A percentile compares a stretch with the other conserved stretches of the same genome.
These are phyloP conservation scores for Lytechinus pictus DNA, from an alignment of 35 echinoderm and acorn worm genomes.

Conservation along the genomic window DNA sequence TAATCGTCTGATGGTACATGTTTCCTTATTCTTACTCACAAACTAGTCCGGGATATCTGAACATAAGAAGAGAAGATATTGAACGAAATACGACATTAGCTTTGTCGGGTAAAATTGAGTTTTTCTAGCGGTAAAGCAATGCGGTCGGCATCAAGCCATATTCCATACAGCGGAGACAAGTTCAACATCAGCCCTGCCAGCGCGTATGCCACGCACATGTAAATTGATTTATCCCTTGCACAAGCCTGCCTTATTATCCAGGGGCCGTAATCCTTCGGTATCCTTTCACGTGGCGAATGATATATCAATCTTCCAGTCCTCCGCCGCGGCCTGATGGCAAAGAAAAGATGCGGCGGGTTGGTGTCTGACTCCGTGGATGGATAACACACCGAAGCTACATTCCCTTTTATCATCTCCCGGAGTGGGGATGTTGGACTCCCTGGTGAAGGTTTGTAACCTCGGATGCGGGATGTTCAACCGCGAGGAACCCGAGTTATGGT, in stretches of 20 bases:
- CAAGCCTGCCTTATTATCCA: not conserved
- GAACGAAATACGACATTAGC: not conserved
- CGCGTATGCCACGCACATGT: not conserved
- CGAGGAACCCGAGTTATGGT: not conserved
- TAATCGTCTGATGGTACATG: not conserved
- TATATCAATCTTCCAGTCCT: not conserved
- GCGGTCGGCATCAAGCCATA: not conserved
- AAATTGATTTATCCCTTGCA: not conserved
- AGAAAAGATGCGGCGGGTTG: not conserved
- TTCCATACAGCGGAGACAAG: not conserved
- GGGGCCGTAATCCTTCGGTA: not conserved
- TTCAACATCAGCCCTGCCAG: not conserved
- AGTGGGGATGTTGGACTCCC: not conserved
- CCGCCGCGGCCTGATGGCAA: not conserved
- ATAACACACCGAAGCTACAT: not conserved
- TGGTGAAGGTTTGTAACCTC: not conserved
- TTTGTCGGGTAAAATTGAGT: not conserved
- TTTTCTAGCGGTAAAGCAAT: not conserved
- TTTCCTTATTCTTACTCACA: not conserved
- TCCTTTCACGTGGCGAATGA: not conserved
- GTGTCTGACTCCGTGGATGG: not conserved
- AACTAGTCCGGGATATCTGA: not conserved
- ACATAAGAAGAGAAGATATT: not conserved
- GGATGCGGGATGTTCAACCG: not conserved
- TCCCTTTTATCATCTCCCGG: not conserved